phyloP scores from a whole-genome alignment of 2,797 vertebrate genomes.

The Etheostoma perlongum region DNA sequence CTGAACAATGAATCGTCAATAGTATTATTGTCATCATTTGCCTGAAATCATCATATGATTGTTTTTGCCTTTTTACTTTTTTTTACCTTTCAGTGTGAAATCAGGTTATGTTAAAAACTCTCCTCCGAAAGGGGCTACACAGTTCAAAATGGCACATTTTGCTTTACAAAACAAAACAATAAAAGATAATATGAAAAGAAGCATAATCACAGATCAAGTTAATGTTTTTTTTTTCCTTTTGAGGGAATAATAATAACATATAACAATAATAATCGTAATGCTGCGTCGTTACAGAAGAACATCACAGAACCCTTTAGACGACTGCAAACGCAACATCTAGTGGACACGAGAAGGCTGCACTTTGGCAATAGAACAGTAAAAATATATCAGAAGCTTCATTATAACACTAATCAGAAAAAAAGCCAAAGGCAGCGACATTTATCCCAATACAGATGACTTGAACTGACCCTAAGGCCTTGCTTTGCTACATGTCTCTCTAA shows the following conservation, averaged over 20 bases:
- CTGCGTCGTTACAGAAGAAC: slow-evolving; percentile 83
- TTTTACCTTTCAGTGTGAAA: slow-evolving; percentile 75
- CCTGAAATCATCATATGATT: slow-evolving; percentile 77
- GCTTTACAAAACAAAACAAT: slow-evolving; percentile 76
- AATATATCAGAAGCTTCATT: slow-evolving; percentile 86
- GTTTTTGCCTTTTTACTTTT: slow-evolving; percentile 65
- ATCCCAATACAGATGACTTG: slow-evolving; percentile 91
- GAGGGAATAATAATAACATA: slow-evolving; percentile 76
- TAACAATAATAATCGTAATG: slow-evolving; percentile 79
- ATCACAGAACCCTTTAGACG: slow-evolving; percentile 88
- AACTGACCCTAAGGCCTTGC: slow-evolving; percentile 82
- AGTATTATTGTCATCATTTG: slow-evolving; percentile 70
- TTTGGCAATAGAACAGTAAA: slow-evolving; percentile 89
- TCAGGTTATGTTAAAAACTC: slow-evolving; percentile 68
- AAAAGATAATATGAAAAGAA: slow-evolving; percentile 81
- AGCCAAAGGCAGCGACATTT: slow-evolving; percentile 89
- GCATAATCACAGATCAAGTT: slow-evolving; percentile 86
- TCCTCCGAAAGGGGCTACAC: slow-evolving; percentile 76
- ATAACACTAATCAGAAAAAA: slow-evolving; percentile 86
- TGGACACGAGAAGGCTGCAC: slow-evolving; percentile 88
- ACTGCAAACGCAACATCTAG: slow-evolving; percentile 73
- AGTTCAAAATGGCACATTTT: slow-evolving; percentile 84
- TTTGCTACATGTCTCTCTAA: slow-evolving; percentile 93
- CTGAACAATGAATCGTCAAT: slow-evolving; percentile 74
- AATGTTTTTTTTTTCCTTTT: slow-evolving; percentile 81